These are phyloP conservation scores for Sinonovacula constricta DNA, from an alignment of 1,140 invertebrate genomes.

Conservation along the genomic window DNA sequence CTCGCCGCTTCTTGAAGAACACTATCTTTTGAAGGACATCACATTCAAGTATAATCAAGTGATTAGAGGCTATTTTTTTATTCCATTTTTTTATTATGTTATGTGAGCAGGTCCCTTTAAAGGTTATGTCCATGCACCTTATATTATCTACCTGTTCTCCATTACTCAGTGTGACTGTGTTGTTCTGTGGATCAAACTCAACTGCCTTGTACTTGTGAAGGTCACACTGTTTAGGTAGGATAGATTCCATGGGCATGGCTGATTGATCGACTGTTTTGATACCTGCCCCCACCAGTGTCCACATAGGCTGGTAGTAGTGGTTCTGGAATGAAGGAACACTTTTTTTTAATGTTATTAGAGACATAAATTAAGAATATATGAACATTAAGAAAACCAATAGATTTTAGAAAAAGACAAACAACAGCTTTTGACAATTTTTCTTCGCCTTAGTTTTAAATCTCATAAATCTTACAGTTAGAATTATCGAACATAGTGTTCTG, in stretches of 20 bases:
- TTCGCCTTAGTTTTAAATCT: too few relatives aligned
- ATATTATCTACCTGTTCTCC: slow-evolving; percentile 84
- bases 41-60: not conserved
- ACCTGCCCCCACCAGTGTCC: slow-evolving; percentile 95
- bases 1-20: not conserved
- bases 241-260: slow-evolving; percentile 82
- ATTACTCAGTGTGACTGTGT: slow-evolving; percentile 83
- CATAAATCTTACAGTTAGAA: too few relatives aligned
- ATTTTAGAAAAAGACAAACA: too few relatives aligned
- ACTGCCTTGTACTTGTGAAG: slow-evolving; percentile 89
- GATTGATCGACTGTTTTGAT: slow-evolving; percentile 86
- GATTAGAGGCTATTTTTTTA: too few relatives aligned
- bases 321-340: slow-evolving; percentile 80
- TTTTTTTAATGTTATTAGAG: too few relatives aligned
- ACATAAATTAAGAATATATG: too few relatives aligned
- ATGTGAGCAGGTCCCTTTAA: not conserved
- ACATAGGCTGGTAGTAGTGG: slow-evolving; percentile 98
- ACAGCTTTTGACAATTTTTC: too few relatives aligned
- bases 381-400: too few relatives aligned
- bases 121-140: not conserved
- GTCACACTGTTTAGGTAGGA: slow-evolving; percentile 87
- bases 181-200: slow-evolving; percentile 87
- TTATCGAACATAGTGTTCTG: too few relatives aligned
- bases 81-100: not conserved
- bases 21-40: not conserved